phyloP scores from a whole-genome alignment of 37 sponge, comb jelly and placozoan genomes.

The Geodia barretti region DNA sequence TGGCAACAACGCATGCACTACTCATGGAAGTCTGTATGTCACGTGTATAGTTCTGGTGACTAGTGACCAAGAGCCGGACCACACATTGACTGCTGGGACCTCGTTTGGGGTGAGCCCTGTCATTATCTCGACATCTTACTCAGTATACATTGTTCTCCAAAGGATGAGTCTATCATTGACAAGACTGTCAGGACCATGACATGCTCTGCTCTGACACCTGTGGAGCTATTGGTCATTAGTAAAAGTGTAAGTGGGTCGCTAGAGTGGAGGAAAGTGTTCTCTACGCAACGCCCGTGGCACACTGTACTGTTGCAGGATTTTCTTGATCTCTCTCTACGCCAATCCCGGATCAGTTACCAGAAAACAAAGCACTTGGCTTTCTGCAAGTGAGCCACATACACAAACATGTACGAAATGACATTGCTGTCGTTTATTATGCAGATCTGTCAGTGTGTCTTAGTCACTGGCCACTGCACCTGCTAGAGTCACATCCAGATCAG shows the following conservation, averaged over 20 bases:
- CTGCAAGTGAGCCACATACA: constrained; percentile 25
- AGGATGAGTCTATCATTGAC: constrained; percentile 39
- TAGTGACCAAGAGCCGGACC: neutral
- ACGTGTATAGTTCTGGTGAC: neutral
- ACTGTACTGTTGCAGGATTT: constrained; percentile 40
- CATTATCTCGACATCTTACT: neutral
- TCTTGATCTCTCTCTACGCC: constrained; percentile 53
- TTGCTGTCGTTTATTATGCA: constrained; percentile 9
- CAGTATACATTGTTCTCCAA: neutral
- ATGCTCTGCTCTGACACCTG: constrained; percentile 4
- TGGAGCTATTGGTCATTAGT: constrained; percentile 44
- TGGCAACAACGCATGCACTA: neutral
- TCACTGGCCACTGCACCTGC: constrained; percentile 30
- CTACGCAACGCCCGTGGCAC: neutral
- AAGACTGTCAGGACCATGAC: constrained; percentile 13
- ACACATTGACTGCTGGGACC: constrained; percentile 8
- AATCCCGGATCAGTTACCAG: constrained; percentile 41
- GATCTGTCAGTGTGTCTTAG: constrained; percentile 36
- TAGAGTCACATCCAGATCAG: constrained; percentile 26
- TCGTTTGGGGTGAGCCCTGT: constrained; percentile 17
- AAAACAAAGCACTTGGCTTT: constrained; percentile 41
- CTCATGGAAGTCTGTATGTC: neutral
- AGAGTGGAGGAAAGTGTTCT: neutral
- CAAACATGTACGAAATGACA: neutral
- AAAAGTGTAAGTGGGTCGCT: constrained; percentile 23